Conservation (phyloP, 1,140 invertebrate species). For the Ectropis grisescens region DNA sequence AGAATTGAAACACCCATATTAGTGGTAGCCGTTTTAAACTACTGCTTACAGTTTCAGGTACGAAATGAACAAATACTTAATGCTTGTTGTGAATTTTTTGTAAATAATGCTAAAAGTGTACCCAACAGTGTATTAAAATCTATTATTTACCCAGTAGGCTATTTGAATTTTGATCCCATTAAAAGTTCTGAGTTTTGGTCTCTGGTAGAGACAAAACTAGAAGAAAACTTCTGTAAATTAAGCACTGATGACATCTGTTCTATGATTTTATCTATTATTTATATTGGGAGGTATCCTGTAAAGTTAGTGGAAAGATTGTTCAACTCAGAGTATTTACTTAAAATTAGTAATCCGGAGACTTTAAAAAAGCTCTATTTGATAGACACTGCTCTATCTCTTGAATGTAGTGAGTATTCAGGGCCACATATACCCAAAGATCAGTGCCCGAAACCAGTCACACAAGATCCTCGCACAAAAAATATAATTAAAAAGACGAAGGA, state of each 20-base stretch:
- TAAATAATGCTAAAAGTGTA: slow-evolving; percentile 64
- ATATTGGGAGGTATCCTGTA: slow-evolving; percentile 75
- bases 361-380: slow-evolving; percentile 72
- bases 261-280: slow-evolving; percentile 76
- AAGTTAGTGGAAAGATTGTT: slow-evolving; percentile 76
- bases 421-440: slow-evolving; percentile 73
- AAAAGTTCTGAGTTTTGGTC: slow-evolving; percentile 73
- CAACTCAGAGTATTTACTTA: slow-evolving; percentile 74
- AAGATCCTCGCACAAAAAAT: slow-evolving; percentile 71
- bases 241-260: slow-evolving; percentile 72
- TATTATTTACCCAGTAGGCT: slow-evolving; percentile 75
- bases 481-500: slow-evolving; percentile 65
- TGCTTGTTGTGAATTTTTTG: slow-evolving; percentile 72
- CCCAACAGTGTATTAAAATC: slow-evolving; percentile 70
- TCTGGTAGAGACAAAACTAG: slow-evolving; percentile 69
- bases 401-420: slow-evolving; percentile 72
- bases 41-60: slow-evolving; percentile 73
- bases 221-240: slow-evolving; percentile 74
- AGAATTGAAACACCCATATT: slow-evolving; percentile 70
- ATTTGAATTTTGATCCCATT: slow-evolving; percentile 73
- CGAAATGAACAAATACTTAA: slow-evolving; percentile 73
- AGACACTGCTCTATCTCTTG: slow-evolving; percentile 76
- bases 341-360: slow-evolving; percentile 63
- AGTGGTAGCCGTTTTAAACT: slow-evolving; percentile 74
- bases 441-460: slow-evolving; percentile 51